phyloP scores from a whole-genome alignment of 2,113 vertebrate genomes.

The Psettodes erumei region DNA sequence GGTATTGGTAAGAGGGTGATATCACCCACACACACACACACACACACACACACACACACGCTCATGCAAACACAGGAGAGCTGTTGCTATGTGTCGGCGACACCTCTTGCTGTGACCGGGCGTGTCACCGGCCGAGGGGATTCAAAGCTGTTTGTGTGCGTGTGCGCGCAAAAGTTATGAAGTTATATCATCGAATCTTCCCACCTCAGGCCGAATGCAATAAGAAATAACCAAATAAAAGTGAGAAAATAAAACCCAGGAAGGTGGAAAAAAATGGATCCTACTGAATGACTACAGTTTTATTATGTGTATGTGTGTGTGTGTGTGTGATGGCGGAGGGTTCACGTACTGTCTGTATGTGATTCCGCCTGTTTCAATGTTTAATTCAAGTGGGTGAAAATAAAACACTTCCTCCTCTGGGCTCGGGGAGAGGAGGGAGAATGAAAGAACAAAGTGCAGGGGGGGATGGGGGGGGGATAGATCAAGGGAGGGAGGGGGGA shows the following conservation, averaged over 20 bases:
- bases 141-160: conserved; percentile 1
- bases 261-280: conserved; percentile 60
- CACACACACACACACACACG: conserved; percentile 3
- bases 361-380: conserved; percentile 45
- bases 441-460: conserved; percentile 20
- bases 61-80: conserved; percentile 1
- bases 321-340: conserved; percentile 12
- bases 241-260: conserved; percentile 52
- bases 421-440: conserved; percentile 31
- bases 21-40: conserved; percentile 28
- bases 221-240: conserved; percentile 71
- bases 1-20: conserved; percentile 51
- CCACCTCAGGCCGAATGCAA: conserved; percentile 52
- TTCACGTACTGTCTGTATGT: background rate
- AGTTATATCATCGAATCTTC: conserved; percentile 50
- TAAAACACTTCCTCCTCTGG: conserved; percentile 61
- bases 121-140: conserved; percentile 1
- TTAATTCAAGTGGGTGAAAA: conserved; percentile 72
- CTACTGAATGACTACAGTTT: conserved; percentile 24
- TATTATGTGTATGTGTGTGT: background rate
- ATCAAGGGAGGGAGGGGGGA: conserved; percentile 22
- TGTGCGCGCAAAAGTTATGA: conserved; percentile 29
- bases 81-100: background rate
- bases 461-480: conserved; percentile 11
- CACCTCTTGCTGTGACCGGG: conserved; percentile 10